Conservation (phyloP, 1,140 invertebrate species). For the Drosophila lowei region DNA sequence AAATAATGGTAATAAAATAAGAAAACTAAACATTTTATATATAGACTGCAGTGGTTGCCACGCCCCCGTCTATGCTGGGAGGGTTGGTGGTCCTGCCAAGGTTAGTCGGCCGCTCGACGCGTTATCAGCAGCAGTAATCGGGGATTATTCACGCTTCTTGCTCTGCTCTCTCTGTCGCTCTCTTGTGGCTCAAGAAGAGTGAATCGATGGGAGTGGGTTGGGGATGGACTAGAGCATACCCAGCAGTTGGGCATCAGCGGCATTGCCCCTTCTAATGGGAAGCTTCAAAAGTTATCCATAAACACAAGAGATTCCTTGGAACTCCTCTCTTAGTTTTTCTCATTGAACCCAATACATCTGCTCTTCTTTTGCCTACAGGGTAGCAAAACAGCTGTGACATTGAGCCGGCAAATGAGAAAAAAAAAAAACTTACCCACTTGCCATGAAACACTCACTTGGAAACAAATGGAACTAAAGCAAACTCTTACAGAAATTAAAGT, state of each 20-base stretch:
- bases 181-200: conserved; percentile 30
- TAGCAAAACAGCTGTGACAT: conserved; percentile 7
- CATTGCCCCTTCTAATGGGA: too few species aligned
- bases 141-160: conserved; percentile 32
- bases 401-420: conserved; percentile 1
- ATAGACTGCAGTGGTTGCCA: conserved; percentile 20
- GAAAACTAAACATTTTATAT: conserved; percentile 16
- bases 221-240: conserved; percentile 54
- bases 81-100: conserved; percentile 17
- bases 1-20: conserved; percentile 39
- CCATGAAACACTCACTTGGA: conserved; percentile 1
- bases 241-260: conserved; percentile 7
- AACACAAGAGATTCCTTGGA: too few species aligned
- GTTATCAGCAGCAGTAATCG: conserved; percentile 62
- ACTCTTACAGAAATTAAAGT: neutral
- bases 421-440: conserved; percentile 20
- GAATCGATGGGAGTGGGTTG: too few species aligned
- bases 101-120: conserved; percentile 32
- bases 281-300: too few species aligned
- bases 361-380: neutral
- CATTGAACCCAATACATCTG: too few species aligned
- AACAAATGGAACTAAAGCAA: neutral
- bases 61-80: conserved; percentile 15
- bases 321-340: too few species aligned
- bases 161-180: too few species aligned